phyloP scores from a whole-genome alignment of 1,140 invertebrate genomes.

The Oreohelix idahoensis region DNA sequence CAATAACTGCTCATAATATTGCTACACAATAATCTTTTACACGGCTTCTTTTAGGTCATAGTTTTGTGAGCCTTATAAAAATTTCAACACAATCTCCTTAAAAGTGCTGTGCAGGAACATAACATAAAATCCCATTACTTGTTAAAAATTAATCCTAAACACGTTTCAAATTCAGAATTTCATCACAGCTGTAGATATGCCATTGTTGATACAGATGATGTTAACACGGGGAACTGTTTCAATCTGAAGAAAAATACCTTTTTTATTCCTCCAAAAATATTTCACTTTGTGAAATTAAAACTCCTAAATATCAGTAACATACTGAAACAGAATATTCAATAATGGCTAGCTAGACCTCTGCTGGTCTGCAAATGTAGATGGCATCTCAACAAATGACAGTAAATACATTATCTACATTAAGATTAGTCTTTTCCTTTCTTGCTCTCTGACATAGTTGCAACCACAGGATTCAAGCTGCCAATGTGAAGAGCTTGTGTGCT shows the following conservation, averaged over 20 bases:
- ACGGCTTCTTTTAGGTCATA: no score
- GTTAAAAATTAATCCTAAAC: no score
- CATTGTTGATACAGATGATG: neutral
- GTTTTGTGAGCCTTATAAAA: neutral
- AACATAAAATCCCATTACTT: no score
- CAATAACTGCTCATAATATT: neutral
- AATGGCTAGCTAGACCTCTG: neutral
- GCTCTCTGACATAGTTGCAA: slow-evolving; percentile 17
- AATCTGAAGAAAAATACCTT: neutral
- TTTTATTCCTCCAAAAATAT: neutral
- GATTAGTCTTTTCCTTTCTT: slow-evolving; percentile 3
- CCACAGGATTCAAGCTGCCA: slow-evolving; percentile 31
- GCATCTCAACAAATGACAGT: neutral
- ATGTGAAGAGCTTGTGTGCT: slow-evolving; percentile 20
- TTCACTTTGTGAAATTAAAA: neutral
- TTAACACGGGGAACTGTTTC: neutral
- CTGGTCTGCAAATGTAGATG: neutral
- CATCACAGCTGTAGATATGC: neutral
- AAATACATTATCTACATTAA: neutral
- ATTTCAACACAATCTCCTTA: neutral
- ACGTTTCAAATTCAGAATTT: no score
- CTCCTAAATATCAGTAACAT: neutral
- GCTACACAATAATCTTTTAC: neutral
- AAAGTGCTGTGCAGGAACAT: no score
- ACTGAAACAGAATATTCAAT: neutral